Percentiles rank a stretch among this genome's conserved stretches.
Evolutionary conservation across 2,888 invertebrate species (phyloP).

Genomic region (Caradrina kadenii): DNA sequence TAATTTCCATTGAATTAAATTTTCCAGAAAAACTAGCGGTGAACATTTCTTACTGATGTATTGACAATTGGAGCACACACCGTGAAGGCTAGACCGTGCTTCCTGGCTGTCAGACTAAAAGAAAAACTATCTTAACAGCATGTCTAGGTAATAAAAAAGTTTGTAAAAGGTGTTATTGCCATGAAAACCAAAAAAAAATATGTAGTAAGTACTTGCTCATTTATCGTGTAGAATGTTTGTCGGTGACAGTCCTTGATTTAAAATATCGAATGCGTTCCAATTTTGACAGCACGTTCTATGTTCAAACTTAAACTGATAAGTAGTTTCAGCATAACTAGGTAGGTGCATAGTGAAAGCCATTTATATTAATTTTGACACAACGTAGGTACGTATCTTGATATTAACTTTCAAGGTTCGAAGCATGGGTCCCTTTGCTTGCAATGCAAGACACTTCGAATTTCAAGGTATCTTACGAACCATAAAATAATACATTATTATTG

Average conservation of each 20-base stretch:
- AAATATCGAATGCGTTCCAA: background rate
- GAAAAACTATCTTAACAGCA: conserved; percentile 48
- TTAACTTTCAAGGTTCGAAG: conserved; percentile 10
- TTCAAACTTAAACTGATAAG: background rate
- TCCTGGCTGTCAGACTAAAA: conserved; percentile 45
- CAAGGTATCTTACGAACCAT: conserved; percentile 27
- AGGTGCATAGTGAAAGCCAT: background rate
- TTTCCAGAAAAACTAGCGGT: conserved; percentile 55
- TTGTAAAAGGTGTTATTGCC: conserved; percentile 3
- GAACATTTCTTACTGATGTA: conserved; percentile 49
- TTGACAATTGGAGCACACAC: conserved; percentile 57
- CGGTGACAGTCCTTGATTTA: conserved; percentile 4
- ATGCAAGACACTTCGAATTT: background rate
- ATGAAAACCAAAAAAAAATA: background rate
- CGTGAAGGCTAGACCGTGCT: conserved; percentile 57
- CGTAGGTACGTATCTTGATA: conserved; percentile 1
- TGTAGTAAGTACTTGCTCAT: background rate
- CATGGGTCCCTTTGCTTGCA: background rate
- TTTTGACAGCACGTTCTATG: background rate
- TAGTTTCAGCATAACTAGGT: background rate
- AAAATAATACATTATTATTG: conserved; percentile 1
- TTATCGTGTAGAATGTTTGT: background rate
- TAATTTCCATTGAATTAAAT: conserved; percentile 48
- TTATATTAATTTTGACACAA: background rate
- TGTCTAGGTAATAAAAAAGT: conserved; percentile 27